A percentile compares a stretch with the other conserved stretches of the same genome.
Evolutionary conservation across 2,113 vertebrate genomes (phyloP).

Genomic region (Desmodus rotundus): DNA sequence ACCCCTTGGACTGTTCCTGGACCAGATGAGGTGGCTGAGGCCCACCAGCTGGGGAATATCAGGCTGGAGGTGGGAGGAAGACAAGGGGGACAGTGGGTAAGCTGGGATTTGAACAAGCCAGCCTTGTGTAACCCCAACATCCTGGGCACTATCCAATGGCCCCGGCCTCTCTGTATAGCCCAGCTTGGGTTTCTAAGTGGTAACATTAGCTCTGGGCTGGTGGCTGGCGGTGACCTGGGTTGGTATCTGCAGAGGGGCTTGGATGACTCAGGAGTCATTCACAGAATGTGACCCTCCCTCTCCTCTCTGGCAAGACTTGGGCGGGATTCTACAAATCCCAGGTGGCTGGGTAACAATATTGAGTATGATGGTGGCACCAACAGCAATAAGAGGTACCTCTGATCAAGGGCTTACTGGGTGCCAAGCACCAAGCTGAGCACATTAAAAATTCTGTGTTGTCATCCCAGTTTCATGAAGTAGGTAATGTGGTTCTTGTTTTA

Average conservation of each 20-base stretch:
- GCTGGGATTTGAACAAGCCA: slow-evolving; percentile 54
- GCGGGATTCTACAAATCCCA: background rate
- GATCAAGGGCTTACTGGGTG: background rate
- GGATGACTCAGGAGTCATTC: background rate
- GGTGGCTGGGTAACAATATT: background rate
- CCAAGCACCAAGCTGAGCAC: background rate
- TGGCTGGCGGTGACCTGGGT: background rate
- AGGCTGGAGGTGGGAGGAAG: background rate
- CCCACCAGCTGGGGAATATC: background rate
- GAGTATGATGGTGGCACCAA: too few species aligned
- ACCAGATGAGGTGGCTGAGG: background rate
- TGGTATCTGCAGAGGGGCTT: slow-evolving; percentile 6
- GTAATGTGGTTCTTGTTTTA: background rate
- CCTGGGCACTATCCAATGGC: slow-evolving; percentile 30
- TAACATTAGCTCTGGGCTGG: slow-evolving; percentile 46
- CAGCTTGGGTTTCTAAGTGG: slow-evolving; percentile 58
- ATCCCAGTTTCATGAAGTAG: background rate
- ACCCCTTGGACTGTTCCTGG: background rate
- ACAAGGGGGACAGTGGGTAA: background rate
- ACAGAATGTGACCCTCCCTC: background rate
- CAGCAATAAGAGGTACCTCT: background rate
- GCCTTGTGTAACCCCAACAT: slow-evolving; percentile 44
- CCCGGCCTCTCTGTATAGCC: background rate
- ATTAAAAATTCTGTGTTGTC: background rate
- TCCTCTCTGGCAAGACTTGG: background rate